Percentiles rank a stretch among this genome's conserved stretches.
Conservation (phyloP, 2,797 vertebrate species). For the Otus scops region DNA sequence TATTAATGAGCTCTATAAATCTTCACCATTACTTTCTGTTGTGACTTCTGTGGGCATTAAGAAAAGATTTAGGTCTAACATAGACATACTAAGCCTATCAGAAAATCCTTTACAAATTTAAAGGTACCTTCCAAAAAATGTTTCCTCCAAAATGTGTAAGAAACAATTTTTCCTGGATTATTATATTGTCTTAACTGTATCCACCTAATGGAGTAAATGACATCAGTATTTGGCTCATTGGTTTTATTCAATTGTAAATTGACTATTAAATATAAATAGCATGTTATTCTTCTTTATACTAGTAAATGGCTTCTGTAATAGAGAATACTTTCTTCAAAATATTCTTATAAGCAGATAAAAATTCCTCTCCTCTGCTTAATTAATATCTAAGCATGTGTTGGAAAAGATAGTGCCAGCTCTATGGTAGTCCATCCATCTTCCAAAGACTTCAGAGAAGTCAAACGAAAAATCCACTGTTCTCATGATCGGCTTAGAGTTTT, state of each 20-base stretch:
- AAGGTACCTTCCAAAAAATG: background rate
- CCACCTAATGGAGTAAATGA: background rate
- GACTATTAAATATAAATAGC: background rate
- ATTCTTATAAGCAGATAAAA: background rate
- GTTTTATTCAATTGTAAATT: background rate
- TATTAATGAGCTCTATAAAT: conserved; percentile 32
- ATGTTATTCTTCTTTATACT: background rate
- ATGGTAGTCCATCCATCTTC: background rate
- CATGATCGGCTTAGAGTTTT: background rate
- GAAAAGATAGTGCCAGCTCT: background rate
- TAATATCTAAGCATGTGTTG: background rate
- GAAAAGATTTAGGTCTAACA: background rate
- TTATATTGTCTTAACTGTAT: background rate
- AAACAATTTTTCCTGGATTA: background rate
- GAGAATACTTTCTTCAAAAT: background rate
- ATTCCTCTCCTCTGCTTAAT: background rate
- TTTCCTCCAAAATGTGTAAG: background rate
- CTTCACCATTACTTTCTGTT: background rate
- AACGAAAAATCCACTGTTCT: background rate
- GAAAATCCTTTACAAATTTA: background rate
- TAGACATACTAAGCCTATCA: background rate
- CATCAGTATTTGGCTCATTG: background rate
- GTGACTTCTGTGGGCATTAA: background rate
- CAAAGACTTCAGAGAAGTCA: background rate
- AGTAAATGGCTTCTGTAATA: background rate